Percentiles rank a stretch among this genome's conserved stretches.
These are phyloP conservation scores for Aplidium turbinatum DNA, from an alignment of 23 tunicate species.

Conservation along the genomic window DNA sequence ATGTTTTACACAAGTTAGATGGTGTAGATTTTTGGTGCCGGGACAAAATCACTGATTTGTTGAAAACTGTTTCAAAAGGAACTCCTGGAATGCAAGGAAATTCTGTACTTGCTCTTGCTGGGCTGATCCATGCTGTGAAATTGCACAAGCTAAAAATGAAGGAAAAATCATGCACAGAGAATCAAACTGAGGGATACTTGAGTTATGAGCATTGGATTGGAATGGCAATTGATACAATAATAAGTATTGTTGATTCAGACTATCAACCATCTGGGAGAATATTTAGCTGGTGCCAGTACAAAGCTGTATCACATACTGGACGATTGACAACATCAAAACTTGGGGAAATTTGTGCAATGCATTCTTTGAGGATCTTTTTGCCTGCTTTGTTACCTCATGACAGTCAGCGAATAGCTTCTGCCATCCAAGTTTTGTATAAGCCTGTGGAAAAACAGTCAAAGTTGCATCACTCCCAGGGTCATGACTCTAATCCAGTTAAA, in stretches of 20 bases:
- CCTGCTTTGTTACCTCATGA: constrained; percentile 20
- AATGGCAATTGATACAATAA: constrained; percentile 66
- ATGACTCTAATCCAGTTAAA: constrained; percentile 8
- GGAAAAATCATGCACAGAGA: not conserved
- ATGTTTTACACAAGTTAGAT: constrained; percentile 38
- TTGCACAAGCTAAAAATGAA: not conserved
- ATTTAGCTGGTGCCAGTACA: constrained; percentile 83
- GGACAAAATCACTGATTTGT: constrained; percentile 58
- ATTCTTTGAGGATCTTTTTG: constrained; percentile 26
- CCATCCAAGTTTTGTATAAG: constrained; percentile 6
- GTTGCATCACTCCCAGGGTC: not conserved
- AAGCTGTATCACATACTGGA: constrained; percentile 62
- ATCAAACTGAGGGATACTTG: constrained; percentile 40
- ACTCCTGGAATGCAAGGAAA: constrained; percentile 82
- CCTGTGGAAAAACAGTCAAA: not conserved
- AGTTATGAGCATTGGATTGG: constrained; percentile 56
- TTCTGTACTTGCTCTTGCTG: constrained; percentile 64
- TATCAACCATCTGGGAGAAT: constrained; percentile 56
- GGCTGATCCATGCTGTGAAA: constrained; percentile 34
- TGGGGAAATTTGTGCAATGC: constrained; percentile 71
- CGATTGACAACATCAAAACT: constrained; percentile 62
- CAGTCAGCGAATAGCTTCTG: constrained; percentile 7
- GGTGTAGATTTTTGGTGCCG: constrained; percentile 60
- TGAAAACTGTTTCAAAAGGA: constrained; percentile 63
- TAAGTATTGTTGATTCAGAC: constrained; percentile 39